These are phyloP conservation scores for Octodon degus DNA, from an alignment of 2,113 vertebrate genomes.

Conservation along the genomic window DNA sequence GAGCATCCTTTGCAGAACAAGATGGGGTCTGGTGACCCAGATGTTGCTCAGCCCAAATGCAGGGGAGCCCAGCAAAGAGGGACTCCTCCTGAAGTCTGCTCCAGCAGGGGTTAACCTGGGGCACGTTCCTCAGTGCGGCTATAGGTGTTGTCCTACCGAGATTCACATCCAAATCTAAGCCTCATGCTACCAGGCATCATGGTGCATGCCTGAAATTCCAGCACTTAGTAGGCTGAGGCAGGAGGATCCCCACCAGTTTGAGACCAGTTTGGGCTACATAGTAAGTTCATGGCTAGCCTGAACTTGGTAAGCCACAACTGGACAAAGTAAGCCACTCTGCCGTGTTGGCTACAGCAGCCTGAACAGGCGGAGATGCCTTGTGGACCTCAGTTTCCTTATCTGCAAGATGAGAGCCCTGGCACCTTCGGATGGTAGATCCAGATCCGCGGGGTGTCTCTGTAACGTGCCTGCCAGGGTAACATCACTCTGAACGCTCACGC, in stretches of 20 bases:
- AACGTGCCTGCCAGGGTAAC: background rate
- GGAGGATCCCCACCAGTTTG: background rate
- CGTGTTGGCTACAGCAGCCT: background rate
- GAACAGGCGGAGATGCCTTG: background rate
- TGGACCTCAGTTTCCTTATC: background rate
- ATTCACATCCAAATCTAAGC: background rate
- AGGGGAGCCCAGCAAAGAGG: fast-evolving
- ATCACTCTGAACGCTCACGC: background rate
- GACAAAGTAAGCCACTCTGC: background rate
- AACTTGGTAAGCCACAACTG: background rate
- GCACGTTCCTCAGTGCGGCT: background rate
- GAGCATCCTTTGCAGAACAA: background rate
- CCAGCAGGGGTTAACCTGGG: background rate
- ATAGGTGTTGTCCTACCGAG: background rate
- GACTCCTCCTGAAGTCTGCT: background rate
- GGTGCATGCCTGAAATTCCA: background rate
- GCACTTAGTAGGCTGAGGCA: background rate
- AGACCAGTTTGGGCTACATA: background rate
- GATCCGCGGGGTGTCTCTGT: background rate
- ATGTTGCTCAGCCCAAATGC: fast-evolving
- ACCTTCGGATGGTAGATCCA: background rate
- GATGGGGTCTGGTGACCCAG: background rate
- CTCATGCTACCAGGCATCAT: background rate
- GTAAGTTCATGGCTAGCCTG: background rate
- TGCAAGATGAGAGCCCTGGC: background rate